These are phyloP conservation scores for Phortica okadai DNA, from an alignment of 2,888 invertebrate genomes.

Conservation along the genomic window DNA sequence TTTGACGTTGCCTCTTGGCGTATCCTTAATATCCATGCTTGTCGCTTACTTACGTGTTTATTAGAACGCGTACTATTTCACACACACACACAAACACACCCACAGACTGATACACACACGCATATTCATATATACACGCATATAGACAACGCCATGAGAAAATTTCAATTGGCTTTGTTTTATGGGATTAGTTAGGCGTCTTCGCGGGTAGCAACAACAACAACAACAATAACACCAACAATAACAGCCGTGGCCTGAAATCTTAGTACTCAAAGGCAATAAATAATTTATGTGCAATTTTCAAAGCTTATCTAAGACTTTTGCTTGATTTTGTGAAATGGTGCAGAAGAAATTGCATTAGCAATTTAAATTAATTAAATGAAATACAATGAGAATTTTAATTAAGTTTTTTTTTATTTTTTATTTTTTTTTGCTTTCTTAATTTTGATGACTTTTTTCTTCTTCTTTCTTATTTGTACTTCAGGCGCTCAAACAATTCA, in stretches of 20 bases:
- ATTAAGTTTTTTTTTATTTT: constrained; percentile 25
- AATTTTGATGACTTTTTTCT: neutral
- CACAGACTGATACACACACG: neutral
- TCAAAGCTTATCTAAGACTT: constrained; percentile 14
- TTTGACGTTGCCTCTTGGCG: neutral
- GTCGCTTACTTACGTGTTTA: constrained; percentile 14
- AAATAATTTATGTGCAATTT: constrained; percentile 49
- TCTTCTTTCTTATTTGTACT: constrained; percentile 38
- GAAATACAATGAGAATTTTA: constrained; percentile 28
- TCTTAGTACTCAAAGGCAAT: constrained; percentile 38
- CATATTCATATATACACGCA: neutral
- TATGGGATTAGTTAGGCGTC: constrained; percentile 28
- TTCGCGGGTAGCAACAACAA: neutral
- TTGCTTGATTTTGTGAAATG: constrained; percentile 1
- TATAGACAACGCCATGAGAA: constrained; percentile 40
- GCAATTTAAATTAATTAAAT: constrained; percentile 48
- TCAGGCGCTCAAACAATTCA: constrained; percentile 12
- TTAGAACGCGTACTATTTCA: neutral
- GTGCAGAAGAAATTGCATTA: constrained; percentile 22
- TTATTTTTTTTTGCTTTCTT: constrained; percentile 10
- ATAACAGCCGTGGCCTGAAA: neutral
- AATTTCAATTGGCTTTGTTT: constrained; percentile 60
- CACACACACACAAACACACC: neutral
- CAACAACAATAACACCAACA: neutral
- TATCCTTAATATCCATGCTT: neutral